These are phyloP conservation scores for Lepilemur ruficaudatus DNA, from an alignment of 2,797 vertebrate species.

Conservation along the genomic window DNA sequence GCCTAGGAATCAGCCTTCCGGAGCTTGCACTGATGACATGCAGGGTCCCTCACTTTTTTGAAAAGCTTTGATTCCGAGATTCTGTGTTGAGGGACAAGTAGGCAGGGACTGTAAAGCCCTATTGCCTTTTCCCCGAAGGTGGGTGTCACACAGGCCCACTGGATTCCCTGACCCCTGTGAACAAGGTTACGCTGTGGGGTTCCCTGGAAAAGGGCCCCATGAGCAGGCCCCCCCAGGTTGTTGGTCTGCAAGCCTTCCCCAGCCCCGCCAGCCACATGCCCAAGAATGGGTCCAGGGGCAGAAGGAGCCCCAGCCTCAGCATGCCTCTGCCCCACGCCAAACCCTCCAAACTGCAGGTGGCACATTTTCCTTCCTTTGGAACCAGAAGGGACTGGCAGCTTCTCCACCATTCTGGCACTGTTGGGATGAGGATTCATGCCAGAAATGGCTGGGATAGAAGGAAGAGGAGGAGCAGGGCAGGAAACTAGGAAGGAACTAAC, in stretches of 20 bases:
- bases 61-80: background rate
- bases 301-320: background rate
- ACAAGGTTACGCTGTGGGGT: background rate
- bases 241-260: background rate
- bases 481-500: background rate
- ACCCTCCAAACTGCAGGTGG: background rate
- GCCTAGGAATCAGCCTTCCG: background rate
- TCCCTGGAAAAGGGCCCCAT: background rate
- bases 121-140: background rate
- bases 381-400: background rate
- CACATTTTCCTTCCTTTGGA: background rate
- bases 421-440: background rate
- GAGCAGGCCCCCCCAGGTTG: background rate
- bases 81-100: background rate
- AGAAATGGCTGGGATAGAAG: background rate
- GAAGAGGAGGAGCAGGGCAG: background rate
- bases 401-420: background rate
- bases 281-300: background rate
- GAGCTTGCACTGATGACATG: background rate
- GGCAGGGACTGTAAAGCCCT: background rate
- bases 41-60: background rate
- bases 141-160: background rate
- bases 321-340: background rate
- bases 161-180: background rate
- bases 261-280: background rate